These are phyloP conservation scores for Zygaena filipendulae DNA, from an alignment of 2,888 invertebrate species.

Conservation along the genomic window DNA sequence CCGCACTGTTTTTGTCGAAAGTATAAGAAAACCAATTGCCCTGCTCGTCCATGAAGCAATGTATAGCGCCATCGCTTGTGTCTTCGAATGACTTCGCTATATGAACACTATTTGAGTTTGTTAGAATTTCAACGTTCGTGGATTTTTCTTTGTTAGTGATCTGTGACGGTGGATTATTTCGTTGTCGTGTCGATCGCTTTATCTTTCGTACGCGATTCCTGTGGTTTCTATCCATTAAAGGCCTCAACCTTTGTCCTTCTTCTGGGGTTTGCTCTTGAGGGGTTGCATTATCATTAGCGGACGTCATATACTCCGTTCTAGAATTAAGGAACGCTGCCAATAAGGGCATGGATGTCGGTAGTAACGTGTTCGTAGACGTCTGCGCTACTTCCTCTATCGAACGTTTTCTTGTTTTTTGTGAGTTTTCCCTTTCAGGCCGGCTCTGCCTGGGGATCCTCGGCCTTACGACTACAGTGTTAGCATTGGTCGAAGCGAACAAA, in stretches of 20 bases:
- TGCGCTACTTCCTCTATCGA: slow-evolving; percentile 71
- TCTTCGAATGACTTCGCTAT: slow-evolving; percentile 85
- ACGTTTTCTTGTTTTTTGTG: slow-evolving; percentile 56
- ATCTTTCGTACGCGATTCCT: slow-evolving; percentile 64
- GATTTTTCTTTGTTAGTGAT: slow-evolving; percentile 42
- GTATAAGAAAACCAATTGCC: slow-evolving; percentile 87
- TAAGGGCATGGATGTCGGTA: slow-evolving; percentile 71
- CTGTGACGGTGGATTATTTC: slow-evolving; percentile 42
- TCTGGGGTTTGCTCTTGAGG: slow-evolving; percentile 36
- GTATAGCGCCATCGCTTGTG: slow-evolving; percentile 84
- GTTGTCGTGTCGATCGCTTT: slow-evolving; percentile 64
- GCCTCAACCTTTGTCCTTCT: slow-evolving; percentile 44
- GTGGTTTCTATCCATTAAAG: slow-evolving; percentile 59
- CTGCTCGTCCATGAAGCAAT: slow-evolving; percentile 87
- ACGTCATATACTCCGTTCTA: slow-evolving; percentile 63
- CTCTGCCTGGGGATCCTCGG: slow-evolving; percentile 46
- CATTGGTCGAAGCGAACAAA: slow-evolving; percentile 58
- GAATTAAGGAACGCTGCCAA: slow-evolving; percentile 73
- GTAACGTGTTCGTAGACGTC: slow-evolving; percentile 73
- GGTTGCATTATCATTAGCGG: slow-evolving; percentile 37
- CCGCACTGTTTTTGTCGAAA: slow-evolving; percentile 81
- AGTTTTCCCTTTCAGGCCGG: slow-evolving; percentile 51
- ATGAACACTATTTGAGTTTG: slow-evolving; percentile 59
- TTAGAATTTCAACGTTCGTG: slow-evolving; percentile 30
- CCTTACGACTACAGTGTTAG: slow-evolving; percentile 58